These are phyloP conservation scores for Florisuga fusca DNA, from an alignment of 2,797 vertebrate species.

Conservation along the genomic window DNA sequence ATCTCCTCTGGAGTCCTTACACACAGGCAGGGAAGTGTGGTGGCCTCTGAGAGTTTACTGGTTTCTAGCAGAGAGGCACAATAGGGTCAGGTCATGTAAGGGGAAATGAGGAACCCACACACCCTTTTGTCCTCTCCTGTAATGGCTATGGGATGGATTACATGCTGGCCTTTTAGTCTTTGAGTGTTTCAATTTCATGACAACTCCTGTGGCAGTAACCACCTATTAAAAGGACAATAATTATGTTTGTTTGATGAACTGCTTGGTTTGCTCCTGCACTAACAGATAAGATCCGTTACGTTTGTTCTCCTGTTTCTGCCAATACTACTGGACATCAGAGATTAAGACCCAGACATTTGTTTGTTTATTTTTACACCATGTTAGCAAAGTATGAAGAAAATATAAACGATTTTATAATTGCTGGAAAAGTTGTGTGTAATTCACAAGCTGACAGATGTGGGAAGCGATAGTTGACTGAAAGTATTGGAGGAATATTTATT, in stretches of 20 bases:
- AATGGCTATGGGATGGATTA: background rate
- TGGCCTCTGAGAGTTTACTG: background rate
- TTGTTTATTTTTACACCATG: constrained; percentile 33
- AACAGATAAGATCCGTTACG: constrained; percentile 26
- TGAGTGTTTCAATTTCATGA: background rate
- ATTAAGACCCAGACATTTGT: constrained; percentile 2
- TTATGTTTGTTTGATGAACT: constrained; percentile 19
- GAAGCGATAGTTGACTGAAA: background rate
- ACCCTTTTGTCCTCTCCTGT: background rate
- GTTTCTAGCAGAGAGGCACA: background rate
- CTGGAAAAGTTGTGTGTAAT: background rate
- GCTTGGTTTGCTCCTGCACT: constrained; percentile 25
- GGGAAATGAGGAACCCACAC: background rate
- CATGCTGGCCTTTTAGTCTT: background rate
- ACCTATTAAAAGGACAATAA: constrained; percentile 23
- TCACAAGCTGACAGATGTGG: background rate
- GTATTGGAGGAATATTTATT: background rate
- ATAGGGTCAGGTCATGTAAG: background rate
- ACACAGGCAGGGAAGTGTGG: background rate
- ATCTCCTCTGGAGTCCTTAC: background rate
- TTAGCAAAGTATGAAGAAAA: constrained; percentile 4
- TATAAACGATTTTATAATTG: background rate
- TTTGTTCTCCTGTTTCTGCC: constrained; percentile 31
- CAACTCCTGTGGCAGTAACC: background rate
- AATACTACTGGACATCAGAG: background rate